Evolutionary conservation across 2,113 vertebrate species (phyloP).

Genomic region (Ciconia stormi): DNA sequence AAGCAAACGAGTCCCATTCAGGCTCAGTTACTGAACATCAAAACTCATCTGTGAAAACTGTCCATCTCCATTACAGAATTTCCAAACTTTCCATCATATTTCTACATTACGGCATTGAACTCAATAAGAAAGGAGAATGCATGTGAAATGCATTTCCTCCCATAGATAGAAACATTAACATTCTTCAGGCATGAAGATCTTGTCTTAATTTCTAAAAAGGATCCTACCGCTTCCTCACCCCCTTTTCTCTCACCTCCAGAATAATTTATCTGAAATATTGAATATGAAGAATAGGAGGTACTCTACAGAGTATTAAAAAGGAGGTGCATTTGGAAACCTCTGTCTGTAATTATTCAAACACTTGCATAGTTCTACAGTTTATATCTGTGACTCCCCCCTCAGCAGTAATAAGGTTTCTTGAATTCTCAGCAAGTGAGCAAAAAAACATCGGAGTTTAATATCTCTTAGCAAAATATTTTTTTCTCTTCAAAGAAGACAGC

Average conservation of each 20-base stretch:
- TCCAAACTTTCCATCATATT: background rate
- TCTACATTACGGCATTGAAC: background rate
- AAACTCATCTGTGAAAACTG: background rate
- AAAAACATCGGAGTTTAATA: background rate
- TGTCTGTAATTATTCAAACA: background rate
- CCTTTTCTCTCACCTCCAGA: background rate
- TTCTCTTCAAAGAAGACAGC: background rate
- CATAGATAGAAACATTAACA: background rate
- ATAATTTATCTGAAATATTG: background rate
- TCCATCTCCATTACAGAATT: background rate
- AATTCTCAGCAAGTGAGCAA: slow-evolving; percentile 45
- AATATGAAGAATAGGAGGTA: fast-evolving
- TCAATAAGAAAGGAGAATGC: background rate
- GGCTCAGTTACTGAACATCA: background rate
- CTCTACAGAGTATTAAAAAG: background rate
- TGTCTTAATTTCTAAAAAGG: background rate
- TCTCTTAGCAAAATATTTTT: background rate
- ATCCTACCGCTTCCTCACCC: background rate
- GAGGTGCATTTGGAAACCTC: background rate
- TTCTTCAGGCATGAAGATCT: background rate
- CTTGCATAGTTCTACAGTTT: background rate
- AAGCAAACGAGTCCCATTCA: fast-evolving
- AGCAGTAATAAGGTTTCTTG: background rate
- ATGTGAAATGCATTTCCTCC: background rate
- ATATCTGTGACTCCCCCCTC: background rate